phyloP scores from a whole-genome alignment of 2,888 invertebrate species.

The Lycocerus yunnanus region DNA sequence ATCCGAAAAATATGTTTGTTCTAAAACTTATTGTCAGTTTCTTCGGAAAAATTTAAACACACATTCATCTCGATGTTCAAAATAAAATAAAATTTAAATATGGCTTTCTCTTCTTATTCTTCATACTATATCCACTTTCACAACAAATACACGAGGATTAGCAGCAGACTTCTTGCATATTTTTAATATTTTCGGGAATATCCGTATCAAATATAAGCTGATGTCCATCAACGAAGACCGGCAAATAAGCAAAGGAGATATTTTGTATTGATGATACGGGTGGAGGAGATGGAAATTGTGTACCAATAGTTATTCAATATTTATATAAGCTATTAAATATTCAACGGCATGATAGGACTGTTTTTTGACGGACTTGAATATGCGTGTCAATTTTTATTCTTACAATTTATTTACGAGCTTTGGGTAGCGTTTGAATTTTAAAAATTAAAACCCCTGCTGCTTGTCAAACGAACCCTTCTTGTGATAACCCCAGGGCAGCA shows the following conservation, averaged over 20 bases:
- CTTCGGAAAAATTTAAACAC: not conserved
- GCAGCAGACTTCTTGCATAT: too few species aligned
- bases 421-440: conserved; percentile 31
- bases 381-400: conserved; percentile 34
- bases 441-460: conserved; percentile 31
- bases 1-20: conserved; percentile 1
- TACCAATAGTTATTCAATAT: conserved; percentile 35
- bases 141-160: not conserved
- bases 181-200: too few species aligned
- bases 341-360: conserved; percentile 33
- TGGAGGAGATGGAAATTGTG: conserved; percentile 22
- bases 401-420: conserved; percentile 31
- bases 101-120: not conserved
- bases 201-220: too few species aligned
- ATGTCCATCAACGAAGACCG: too few species aligned
- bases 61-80: not conserved
- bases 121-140: not conserved
- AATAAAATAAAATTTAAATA: not conserved
- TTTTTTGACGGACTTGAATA: conserved; percentile 34
- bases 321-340: conserved; percentile 36
- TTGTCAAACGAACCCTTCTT: conserved; percentile 32
- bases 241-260: conserved; percentile 14
- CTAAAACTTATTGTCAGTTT: conserved; percentile 3
- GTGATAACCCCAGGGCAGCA: conserved; percentile 27
- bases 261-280: conserved; percentile 24